Evolutionary conservation across 1,140 invertebrate genomes (phyloP), one percentile per base, ranked within the genome.

Genomic region (Solen grandis): DNA sequence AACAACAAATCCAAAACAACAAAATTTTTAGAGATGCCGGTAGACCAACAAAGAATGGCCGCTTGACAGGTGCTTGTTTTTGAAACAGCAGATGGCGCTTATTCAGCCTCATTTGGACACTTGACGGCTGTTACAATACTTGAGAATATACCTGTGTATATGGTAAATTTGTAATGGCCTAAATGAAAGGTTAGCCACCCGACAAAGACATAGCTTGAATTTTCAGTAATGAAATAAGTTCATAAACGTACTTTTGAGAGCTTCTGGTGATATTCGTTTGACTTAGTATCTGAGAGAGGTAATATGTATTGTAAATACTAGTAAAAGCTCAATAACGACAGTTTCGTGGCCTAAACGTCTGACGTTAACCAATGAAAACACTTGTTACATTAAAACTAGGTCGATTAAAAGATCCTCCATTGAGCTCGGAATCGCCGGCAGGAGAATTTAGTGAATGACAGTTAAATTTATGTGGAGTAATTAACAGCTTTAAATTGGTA

Each of bases 301-400:
- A n/a, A n/a, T n/a, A n/a, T n/a, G n/a, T n/a, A n/a, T n/a, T n/a
- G n/a, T n/a, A n/a, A n/a, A n/a, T n/a, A n/a, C n/a, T n/a, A n/a
- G n/a, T n/a, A n/a, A n/a, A n/a, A n/a, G n/a, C n/a, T n/a, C n/a
- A n/a, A n/a, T n/a, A n/a, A n/a, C n/a, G n/a, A n/a, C n/a, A n/a
- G n/a, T n/a, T n/a, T n/a, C n/a, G n/a, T n/a, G n/a, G n/a, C n/a
- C n/a, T n/a, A n/a, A n/a, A n/a, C 76, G 52, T 60, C 52, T 38
- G 57, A 50, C 31, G 29, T 63, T 41, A 66, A 59, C 87, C 87
- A 88, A 88, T 88, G 77, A 84, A 66, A 83, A 66, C 8, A 5
- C 46, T 16, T 33, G 62, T 86, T 81, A 81, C 84, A 85, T 78
- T 27, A 27, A 14, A 35, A 35, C 57, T 76, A 19, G 36, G 63